A percentile compares a stretch with the other conserved stretches of the same genome.
Evolutionary conservation across 2,797 vertebrate genomes (phyloP).

Genomic region (Hylomyscus alleni): DNA sequence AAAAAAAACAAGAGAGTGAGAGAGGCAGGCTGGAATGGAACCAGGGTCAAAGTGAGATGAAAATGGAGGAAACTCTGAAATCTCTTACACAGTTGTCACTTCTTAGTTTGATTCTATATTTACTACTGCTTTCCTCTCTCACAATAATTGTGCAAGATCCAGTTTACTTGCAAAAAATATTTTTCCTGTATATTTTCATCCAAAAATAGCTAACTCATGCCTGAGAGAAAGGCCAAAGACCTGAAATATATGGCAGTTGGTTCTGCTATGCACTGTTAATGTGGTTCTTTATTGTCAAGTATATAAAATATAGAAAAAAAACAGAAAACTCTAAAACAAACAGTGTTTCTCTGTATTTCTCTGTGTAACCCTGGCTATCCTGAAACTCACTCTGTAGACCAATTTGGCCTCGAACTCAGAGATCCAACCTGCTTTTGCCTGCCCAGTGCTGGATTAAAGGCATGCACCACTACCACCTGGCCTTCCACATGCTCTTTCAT

Average conservation of each 20-base stretch:
- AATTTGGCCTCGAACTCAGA: neutral
- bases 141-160: conserved; percentile 2
- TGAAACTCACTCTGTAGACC: neutral
- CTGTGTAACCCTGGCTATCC: neutral
- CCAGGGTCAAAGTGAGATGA: neutral
- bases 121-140: neutral
- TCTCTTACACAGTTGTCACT: neutral
- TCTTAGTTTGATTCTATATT: conserved; percentile 10
- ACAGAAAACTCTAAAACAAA: neutral
- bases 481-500: neutral
- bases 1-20: neutral
- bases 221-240: conserved; percentile 8
- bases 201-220: conserved; percentile 28
- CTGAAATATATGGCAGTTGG: neutral
- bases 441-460: neutral
- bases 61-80: conserved; percentile 4
- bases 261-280: neutral
- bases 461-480: neutral
- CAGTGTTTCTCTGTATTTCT: no score
- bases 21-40: neutral
- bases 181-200: conserved; percentile 26
- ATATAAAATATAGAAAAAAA: conserved; percentile 22
- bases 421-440: neutral
- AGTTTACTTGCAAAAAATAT: conserved; percentile 31
- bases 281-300: conserved; percentile 48